Base-by-base conservation (phyloP, 2,113 vertebrate species). In the Leptocoma aspasia region DNA sequence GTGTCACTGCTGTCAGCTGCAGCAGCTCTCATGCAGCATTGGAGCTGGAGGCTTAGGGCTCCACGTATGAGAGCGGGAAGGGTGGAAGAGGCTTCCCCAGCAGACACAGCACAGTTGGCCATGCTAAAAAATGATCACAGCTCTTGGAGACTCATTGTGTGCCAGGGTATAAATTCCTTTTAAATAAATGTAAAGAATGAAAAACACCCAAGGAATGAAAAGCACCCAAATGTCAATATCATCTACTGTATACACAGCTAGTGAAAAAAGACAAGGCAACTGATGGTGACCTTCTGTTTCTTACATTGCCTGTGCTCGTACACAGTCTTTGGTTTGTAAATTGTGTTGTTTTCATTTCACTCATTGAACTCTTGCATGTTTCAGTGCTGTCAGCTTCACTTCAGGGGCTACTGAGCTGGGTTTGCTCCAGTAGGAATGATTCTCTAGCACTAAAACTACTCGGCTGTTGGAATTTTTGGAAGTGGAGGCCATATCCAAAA, bases 261-360 rank as follows among this genome's bases (percentile, higher is more conserved):
- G 54, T 22, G 54, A 90, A 9, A 17, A 50, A 54, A 54, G 50
- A 90, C 20, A 54, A 70, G 33, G 24, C 39, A 81, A 79, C 45
- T 2, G 8, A 15, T 5, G 42, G 35, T 57, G 49, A 56, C 33
- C 47, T 79, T 70, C 31, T 73, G 24, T 60, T 82, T 69, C 60
- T 89, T 50, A 50, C 1, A 3, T 6, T 49, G 27, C 0, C 0
- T 22, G 7, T 83, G 19, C 39, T 71, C 0, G 0, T 31, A 22
- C 8, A 64, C 5, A 63, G 31, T 19, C 68, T 80, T 80, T 13
- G 0, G n/a, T 66, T 81, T 65, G 30, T 47, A 45, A 35, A 42
- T 19, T 33, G 30, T 12, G 5, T 35, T 1, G 0, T 54, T 88
- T 76, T 63, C 6, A 39, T 50, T 70, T 86, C 12, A 50, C 42